phyloP scores from a whole-genome alignment of 1,140 invertebrate genomes.

The Apocrypta bakeri region DNA sequence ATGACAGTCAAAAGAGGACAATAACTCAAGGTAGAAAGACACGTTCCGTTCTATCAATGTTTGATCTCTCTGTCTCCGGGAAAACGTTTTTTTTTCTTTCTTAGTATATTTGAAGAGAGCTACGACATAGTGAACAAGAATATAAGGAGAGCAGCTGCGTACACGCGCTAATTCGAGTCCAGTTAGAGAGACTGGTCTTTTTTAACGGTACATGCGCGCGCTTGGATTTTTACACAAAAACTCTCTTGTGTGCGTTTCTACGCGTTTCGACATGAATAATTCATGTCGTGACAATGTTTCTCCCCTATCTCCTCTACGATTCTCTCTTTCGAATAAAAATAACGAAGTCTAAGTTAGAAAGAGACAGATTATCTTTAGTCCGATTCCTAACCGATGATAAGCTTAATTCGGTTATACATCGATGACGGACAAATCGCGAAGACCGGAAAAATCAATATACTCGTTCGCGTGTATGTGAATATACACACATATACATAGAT shows the following conservation, averaged over 20 bases:
- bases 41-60: neutral
- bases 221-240: neutral
- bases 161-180: slow-evolving; percentile 45
- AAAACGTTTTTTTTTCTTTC: neutral
- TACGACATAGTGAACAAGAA: too few relatives aligned
- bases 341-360: neutral
- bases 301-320: neutral
- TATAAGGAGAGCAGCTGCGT: neutral
- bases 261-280: slow-evolving; percentile 31
- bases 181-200: slow-evolving; percentile 44
- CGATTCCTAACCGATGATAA: neutral
- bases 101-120: neutral
- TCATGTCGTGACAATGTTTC: slow-evolving; percentile 9
- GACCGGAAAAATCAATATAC: neutral
- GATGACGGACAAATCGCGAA: neutral
- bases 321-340: slow-evolving; percentile 3
- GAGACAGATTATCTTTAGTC: neutral
- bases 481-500: too few relatives aligned
- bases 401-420: neutral
- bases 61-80: neutral
- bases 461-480: too few relatives aligned
- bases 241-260: neutral
- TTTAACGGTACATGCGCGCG: slow-evolving; percentile 39
- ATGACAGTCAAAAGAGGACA: neutral
- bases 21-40: neutral